Evolutionary conservation across 2,797 vertebrate genomes (phyloP).

Genomic region (Aythya fuligula): DNA sequence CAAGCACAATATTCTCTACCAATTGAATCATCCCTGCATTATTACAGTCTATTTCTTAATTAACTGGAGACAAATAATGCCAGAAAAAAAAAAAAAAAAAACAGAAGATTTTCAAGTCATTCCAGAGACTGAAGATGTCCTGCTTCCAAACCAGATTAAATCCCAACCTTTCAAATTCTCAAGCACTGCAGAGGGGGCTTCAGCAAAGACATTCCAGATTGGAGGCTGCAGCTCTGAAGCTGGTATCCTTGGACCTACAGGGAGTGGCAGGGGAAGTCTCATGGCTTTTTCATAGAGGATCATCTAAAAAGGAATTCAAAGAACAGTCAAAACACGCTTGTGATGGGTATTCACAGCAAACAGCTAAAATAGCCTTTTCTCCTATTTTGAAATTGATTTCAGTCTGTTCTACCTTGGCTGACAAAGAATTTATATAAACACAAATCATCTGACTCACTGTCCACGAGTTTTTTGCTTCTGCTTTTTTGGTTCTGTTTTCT

Average conservation of each 20-base stretch:
- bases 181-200: conserved; percentile 43
- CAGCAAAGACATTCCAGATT: conserved; percentile 66
- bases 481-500: background rate
- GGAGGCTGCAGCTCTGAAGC: conserved; percentile 47
- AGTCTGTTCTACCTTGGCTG: background rate
- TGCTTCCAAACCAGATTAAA: background rate
- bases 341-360: background rate
- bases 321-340: background rate
- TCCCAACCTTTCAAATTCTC: conserved; percentile 67
- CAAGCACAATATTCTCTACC: background rate
- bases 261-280: conserved; percentile 40
- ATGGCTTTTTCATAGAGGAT: conserved; percentile 43
- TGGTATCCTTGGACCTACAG: background rate
- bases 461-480: background rate
- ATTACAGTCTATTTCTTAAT: background rate
- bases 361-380: background rate
- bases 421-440: background rate
- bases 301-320: conserved; percentile 55
- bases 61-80: background rate
- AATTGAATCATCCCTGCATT: background rate
- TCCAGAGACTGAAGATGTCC: background rate
- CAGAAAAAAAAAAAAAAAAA: conserved; percentile 10
- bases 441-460: background rate
- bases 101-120: background rate
- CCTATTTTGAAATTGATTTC: background rate